phyloP scores from a whole-genome alignment of 2,113 vertebrate species.

The Sinocyclocheilus rhinocerous region DNA sequence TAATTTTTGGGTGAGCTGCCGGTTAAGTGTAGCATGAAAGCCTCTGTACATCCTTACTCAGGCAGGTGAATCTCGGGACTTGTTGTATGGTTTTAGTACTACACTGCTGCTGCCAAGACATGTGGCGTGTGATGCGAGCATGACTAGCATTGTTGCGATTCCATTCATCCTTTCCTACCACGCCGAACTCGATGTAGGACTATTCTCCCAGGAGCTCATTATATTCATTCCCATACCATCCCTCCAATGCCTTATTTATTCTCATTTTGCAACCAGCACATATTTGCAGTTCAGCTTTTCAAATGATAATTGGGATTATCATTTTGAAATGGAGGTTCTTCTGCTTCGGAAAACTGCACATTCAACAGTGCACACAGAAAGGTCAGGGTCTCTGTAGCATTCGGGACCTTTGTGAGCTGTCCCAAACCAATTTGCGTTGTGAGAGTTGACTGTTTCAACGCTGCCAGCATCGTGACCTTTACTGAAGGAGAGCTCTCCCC shows the following conservation, averaged over 20 bases:
- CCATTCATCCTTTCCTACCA: conserved; percentile 56
- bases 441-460: conserved; percentile 72
- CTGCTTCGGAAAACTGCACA: conserved; percentile 60
- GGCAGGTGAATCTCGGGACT: conserved; percentile 60
- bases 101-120: conserved; percentile 53
- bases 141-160: conserved; percentile 61
- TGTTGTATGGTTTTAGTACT: conserved; percentile 47
- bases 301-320: conserved; percentile 74
- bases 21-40: not conserved
- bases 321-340: conserved; percentile 63
- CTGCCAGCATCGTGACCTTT: conserved; percentile 72
- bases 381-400: conserved; percentile 69
- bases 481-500: conserved; percentile 66
- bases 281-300: conserved; percentile 67
- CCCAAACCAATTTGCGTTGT: conserved; percentile 68
- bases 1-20: not conserved
- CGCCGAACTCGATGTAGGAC: conserved; percentile 37
- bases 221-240: conserved; percentile 64
- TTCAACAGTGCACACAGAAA: conserved; percentile 59
- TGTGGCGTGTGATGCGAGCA: conserved; percentile 47
- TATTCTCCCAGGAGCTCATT: conserved; percentile 69
- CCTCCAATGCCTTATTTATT: conserved; percentile 56
- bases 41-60: not conserved
- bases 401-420: conserved; percentile 72
- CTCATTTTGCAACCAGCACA: conserved; percentile 62